Conservation (phyloP, 2,797 vertebrate species). For the Clamator glandarius region DNA sequence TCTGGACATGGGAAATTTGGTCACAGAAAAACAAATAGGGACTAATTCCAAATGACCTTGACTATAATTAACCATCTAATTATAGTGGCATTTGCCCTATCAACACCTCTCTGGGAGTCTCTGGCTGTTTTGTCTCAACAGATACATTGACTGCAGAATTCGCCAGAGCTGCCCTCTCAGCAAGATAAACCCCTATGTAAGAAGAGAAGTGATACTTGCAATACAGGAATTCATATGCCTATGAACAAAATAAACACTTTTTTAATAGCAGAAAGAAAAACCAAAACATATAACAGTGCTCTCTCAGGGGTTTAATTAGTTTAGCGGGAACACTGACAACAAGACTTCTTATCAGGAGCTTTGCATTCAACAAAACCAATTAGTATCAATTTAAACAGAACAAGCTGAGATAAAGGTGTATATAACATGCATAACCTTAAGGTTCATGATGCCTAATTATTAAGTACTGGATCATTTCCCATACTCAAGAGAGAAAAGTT, state of each 20-base stretch:
- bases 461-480: conserved; percentile 40
- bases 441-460: conserved; percentile 29
- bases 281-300: not conserved
- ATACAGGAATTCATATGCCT: not conserved
- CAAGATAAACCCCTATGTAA: not conserved
- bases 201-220: not conserved
- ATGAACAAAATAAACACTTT: not conserved
- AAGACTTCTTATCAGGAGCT: conserved; percentile 33
- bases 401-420: not conserved
- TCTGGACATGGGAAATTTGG: not conserved
- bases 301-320: conserved; percentile 35
- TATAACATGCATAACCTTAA: conserved; percentile 26
- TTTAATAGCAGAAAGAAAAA: not conserved
- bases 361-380: conserved; percentile 47
- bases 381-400: conserved; percentile 44
- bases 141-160: not conserved
- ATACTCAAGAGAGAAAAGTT: not conserved
- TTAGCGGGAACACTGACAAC: not conserved
- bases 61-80: conserved; percentile 43
- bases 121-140: conserved; percentile 8
- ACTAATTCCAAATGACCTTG: not conserved
- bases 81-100: not conserved
- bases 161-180: not conserved
- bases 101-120: not conserved
- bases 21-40: conserved; percentile 13